Base-by-base conservation (phyloP, 2,797 vertebrate genomes). In the Hirundo rustica region DNA sequence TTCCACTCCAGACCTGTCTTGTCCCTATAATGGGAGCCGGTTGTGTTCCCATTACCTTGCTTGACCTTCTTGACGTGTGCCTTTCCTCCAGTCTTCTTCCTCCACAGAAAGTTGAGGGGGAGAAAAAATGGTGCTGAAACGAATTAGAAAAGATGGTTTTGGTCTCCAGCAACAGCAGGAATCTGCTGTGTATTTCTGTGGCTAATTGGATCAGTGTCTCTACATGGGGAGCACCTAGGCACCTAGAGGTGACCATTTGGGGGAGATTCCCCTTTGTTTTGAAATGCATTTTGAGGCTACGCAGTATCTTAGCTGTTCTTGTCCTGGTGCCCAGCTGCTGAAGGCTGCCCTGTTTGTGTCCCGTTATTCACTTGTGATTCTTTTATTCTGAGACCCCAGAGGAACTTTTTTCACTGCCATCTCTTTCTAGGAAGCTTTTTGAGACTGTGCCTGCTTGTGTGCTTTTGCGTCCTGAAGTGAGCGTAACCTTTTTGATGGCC, bases 341-440 rank as follows among this genome's bases (percentile, higher is more conserved):
- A 29, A 62, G 48, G 34, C 44, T 73, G 13, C 53, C 75, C 23
- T 40, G 4, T 82, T 90, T 67, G 20, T 68, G 58, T 84, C 54
- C 27, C 11, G 7, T 61, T 54, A 22, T 85, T 92, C 47, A 5
- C 4, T 86, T 27, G 16, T 66, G 30, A n/a, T 81, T 64, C 32
- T 75, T 83, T 66, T 54, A 5, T 40, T 73, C 38, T 48, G 70
- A 45, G 50, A 71, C 34, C 22, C 89, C 45, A 26, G 12, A 57
- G 34, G 16, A 80, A 61, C 48, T 83, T 74, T 16, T 3, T 17
- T 79, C 83, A 58, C 27, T 72, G 54, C 48, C 21, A 9, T 53
- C 26, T 76, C n/a, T 83, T 89, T 68, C 74, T 80, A 75, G 79
- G 68, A 91, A 83, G 54, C 34, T 71, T 22, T 74, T 61, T 65